These are phyloP conservation scores for Laspeyria flexula DNA, from an alignment of 2,888 invertebrate species.

Conservation along the genomic window DNA sequence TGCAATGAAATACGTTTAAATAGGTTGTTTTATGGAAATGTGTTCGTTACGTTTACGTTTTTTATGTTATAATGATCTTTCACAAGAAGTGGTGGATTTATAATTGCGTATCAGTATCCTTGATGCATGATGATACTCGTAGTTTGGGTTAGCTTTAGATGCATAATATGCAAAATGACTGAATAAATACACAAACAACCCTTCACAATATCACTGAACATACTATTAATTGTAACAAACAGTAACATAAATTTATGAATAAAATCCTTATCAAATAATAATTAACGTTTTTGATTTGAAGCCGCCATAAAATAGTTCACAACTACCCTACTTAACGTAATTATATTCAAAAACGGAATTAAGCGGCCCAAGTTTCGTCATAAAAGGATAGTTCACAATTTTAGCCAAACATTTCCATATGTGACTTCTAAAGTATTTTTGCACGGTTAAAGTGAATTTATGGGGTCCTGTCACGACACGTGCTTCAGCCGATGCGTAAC, in stretches of 20 bases:
- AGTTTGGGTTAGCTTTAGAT: too few species aligned
- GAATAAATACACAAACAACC: too few species aligned
- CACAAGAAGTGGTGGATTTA: too few species aligned
- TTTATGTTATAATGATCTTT: too few species aligned
- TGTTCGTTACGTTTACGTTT: too few species aligned
- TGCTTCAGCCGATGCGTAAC: slow-evolving; percentile 9
- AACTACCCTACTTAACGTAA: not conserved
- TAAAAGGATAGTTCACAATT: slow-evolving; percentile 10
- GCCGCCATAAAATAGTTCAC: not conserved
- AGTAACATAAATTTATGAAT: not conserved
- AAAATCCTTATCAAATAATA: not conserved
- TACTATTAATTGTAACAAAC: too few species aligned
- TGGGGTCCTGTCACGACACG: slow-evolving; percentile 22
- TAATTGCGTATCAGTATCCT: too few species aligned
- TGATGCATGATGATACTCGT: too few species aligned
- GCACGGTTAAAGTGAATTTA: slow-evolving; percentile 27
- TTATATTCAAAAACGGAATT: not conserved
- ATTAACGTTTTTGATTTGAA: not conserved
- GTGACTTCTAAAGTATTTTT: slow-evolving; percentile 11
- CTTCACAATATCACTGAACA: too few species aligned
- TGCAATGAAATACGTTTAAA: too few species aligned
- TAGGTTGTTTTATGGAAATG: too few species aligned
- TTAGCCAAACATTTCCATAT: slow-evolving; percentile 7
- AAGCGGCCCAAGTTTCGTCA: slow-evolving; percentile 9
- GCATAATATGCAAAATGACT: too few species aligned